These are phyloP conservation scores for Calameuta pallipes DNA, from an alignment of 2,888 invertebrate genomes.

Conservation along the genomic window DNA sequence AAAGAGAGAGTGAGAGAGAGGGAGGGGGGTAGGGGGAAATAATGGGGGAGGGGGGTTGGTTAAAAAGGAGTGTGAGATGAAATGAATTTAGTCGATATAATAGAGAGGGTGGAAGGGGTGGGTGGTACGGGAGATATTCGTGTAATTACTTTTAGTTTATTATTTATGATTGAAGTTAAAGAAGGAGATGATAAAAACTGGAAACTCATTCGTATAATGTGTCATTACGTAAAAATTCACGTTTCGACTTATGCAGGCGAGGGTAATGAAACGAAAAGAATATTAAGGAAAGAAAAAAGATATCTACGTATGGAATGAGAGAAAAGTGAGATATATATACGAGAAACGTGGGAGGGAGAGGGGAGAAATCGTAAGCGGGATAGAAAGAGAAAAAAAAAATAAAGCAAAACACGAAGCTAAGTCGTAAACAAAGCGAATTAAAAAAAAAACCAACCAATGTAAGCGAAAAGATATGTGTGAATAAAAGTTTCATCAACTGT, in stretches of 20 bases:
- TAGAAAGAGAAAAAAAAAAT: not conserved
- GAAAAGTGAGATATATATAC: not conserved
- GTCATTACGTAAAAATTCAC: slow-evolving; percentile 56
- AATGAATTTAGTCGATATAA: not conserved
- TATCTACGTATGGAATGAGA: not conserved
- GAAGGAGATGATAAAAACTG: slow-evolving; percentile 6
- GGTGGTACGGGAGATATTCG: not conserved
- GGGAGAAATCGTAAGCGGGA: slow-evolving; percentile 1
- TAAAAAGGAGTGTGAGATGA: not conserved
- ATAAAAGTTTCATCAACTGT: slow-evolving; percentile 63
- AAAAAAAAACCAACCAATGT: slow-evolving; percentile 42
- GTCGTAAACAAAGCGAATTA: not conserved
- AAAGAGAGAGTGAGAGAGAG: not conserved
- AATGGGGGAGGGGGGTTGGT: not conserved
- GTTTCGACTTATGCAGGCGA: slow-evolving; percentile 61
- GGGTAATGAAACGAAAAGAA: slow-evolving; percentile 8
- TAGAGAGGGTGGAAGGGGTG: not conserved
- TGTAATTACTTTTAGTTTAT: not conserved
- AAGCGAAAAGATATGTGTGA: slow-evolving; percentile 64
- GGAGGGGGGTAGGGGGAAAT: too few species aligned
- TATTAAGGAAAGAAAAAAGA: not conserved
- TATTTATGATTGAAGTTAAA: not conserved
- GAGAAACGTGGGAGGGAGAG: not conserved
- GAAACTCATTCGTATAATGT: slow-evolving; percentile 46
- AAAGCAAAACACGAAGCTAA: not conserved